Percentiles rank a stretch among this genome's conserved stretches.
These are phyloP conservation scores for Leptopilina drosophilae DNA, from an alignment of 2,888 invertebrate species.

Conservation along the genomic window DNA sequence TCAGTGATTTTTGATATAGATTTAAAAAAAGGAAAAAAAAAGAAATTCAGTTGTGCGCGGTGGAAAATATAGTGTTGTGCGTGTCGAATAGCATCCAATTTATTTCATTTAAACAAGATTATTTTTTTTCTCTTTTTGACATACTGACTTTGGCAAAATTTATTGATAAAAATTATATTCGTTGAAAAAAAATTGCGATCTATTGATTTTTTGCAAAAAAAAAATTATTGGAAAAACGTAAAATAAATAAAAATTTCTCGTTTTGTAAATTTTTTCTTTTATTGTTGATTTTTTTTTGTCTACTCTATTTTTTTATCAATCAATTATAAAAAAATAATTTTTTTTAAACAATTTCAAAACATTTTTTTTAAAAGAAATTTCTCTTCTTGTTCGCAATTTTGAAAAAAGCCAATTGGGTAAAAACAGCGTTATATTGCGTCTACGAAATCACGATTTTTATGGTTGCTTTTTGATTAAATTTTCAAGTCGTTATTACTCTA, in stretches of 20 bases:
- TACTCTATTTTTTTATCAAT: too few species aligned
- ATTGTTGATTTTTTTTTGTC: too few species aligned
- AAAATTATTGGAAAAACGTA: too few species aligned
- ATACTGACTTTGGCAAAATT: background rate
- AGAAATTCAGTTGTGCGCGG: constrained; percentile 32
- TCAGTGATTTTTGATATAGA: constrained; percentile 36
- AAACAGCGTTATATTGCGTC: constrained; percentile 37
- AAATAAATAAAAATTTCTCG: too few species aligned
- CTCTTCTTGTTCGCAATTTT: background rate
- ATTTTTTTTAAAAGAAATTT: background rate
- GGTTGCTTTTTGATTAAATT: constrained; percentile 1
- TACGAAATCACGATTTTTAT: constrained; percentile 10
- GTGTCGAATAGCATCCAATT: constrained; percentile 39
- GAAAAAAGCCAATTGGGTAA: constrained; percentile 42
- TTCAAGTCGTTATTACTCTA: constrained; percentile 35
- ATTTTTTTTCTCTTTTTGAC: background rate
- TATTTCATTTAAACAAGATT: background rate
- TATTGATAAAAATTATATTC: too few species aligned
- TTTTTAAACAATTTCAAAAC: too few species aligned
- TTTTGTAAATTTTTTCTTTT: too few species aligned
- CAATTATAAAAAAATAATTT: too few species aligned
- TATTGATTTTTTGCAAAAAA: too few species aligned
- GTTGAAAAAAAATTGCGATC: background rate
- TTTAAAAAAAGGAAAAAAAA: background rate
- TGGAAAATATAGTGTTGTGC: constrained; percentile 38